These are phyloP conservation scores for Caenorhabditis latens DNA, from an alignment of 1,140 invertebrate species.

Conservation along the genomic window DNA sequence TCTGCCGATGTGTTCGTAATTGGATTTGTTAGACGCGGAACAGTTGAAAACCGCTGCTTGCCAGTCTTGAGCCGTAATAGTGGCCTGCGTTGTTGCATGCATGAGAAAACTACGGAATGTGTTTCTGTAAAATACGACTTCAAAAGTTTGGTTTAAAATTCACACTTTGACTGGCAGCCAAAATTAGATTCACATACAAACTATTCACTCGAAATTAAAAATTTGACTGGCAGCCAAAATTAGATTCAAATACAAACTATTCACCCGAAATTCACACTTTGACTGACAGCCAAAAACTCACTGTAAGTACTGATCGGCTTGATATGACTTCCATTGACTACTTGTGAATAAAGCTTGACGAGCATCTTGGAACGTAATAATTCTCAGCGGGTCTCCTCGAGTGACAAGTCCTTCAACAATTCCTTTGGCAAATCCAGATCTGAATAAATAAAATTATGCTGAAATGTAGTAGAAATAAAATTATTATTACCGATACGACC, in stretches of 20 bases:
- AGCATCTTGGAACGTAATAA: not conserved
- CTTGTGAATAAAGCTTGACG: not conserved
- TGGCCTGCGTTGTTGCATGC: not conserved
- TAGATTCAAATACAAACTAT: too few species aligned
- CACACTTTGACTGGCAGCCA: too few species aligned
- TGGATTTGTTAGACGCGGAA: not conserved
- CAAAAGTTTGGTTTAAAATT: too few species aligned
- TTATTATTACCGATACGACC: not conserved
- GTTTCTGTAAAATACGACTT: too few species aligned
- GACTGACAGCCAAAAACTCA: too few species aligned
- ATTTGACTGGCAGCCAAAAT: too few species aligned
- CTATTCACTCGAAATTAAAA: too few species aligned
- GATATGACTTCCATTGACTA: not conserved
- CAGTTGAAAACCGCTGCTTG: not conserved
- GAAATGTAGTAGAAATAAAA: not conserved
- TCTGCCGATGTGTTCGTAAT: not conserved
- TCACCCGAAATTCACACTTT: too few species aligned
- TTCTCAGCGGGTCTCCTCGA: not conserved
- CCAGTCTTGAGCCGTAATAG: not conserved
- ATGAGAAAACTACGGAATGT: not conserved
- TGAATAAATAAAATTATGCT: not conserved
- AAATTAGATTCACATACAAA: too few species aligned
- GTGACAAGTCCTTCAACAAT: not conserved
- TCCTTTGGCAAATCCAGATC: not conserved
- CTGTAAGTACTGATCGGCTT: not conserved